Conservation (phyloP, 2,888 invertebrate species). For the Luperina nickerlii region DNA sequence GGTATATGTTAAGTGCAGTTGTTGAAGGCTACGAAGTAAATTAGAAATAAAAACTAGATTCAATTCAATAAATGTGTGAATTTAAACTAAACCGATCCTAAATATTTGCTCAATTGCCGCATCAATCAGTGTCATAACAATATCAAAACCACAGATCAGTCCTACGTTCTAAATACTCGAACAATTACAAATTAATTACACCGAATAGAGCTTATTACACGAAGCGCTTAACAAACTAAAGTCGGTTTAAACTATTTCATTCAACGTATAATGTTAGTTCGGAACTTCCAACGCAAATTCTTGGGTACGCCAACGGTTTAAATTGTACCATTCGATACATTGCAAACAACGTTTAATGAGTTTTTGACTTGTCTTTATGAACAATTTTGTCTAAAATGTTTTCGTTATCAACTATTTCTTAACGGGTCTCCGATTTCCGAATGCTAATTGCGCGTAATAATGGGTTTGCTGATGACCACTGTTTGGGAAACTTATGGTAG, state of each 20-base stretch:
- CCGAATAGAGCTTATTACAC: conserved; percentile 73
- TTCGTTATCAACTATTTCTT: conserved; percentile 44
- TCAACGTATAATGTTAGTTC: conserved; percentile 73
- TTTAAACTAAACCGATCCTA: conserved; percentile 10
- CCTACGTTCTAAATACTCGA: conserved; percentile 43
- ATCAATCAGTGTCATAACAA: conserved; percentile 41
- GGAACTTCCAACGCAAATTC: conserved; percentile 73
- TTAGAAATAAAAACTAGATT: background rate
- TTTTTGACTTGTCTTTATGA: conserved; percentile 61
- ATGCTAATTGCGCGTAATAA: conserved; percentile 43
- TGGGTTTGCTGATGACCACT: conserved; percentile 39
- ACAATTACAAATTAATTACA: conserved; percentile 67
- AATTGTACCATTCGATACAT: conserved; percentile 72
- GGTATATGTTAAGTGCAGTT: background rate
- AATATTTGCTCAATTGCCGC: conserved; percentile 30
- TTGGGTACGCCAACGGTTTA: conserved; percentile 67
- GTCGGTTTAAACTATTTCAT: conserved; percentile 77
- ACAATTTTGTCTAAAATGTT: conserved; percentile 53
- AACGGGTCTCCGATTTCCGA: conserved; percentile 15
- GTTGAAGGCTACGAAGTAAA: background rate
- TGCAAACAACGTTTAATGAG: conserved; percentile 66
- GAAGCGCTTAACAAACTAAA: conserved; percentile 73
- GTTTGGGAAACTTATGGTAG: conserved; percentile 42
- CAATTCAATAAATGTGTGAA: background rate
- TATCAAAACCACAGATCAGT: conserved; percentile 54